Evolutionary conservation across 2,797 vertebrate species (phyloP), one percentile per base, ranked within the genome.

Genomic region (Neosilurus hyrtlii): DNA sequence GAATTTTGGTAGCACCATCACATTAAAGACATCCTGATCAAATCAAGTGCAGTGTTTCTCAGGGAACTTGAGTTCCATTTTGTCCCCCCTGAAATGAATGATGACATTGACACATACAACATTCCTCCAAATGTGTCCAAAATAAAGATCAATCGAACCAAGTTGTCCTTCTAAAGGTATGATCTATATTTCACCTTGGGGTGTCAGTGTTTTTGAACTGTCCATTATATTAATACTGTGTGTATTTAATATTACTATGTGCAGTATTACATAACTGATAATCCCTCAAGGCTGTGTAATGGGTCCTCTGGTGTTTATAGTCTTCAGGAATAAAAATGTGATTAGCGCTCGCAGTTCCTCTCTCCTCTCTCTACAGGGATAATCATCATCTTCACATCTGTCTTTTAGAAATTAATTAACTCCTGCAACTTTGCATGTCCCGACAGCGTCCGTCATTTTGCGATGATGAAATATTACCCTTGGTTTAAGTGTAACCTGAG

Each of bases 381-480:
- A 65, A 78, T 52, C 16, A 22, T 1, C 43, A 22, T 79, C 76
- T 65, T 79, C 3, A 18, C 61, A 79, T 66, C 62, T 66, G 76
- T 43, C 76, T 79, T 79, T 79, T 49, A 49, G 35, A 62, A 65
- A 79, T 65, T 65, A 79, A 79, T 75, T 24, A 63, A 57, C 61
- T 66, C 26, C 62, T 26, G 51, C 20, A 24, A 9, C 62, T 66
- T 65, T 18, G 26, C 72, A 43, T 75, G 71, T 75, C 61, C 71
- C 14, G 9, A 57, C 71, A 57, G 67, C 22, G 9, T 82, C 51
- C 49, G 43, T 82, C 59, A 74, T 56, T 54, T 74, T 54, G 43
- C 12, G 26, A 75, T 66, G 70, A 74, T 63, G 30, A 82, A 82
- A 82, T 56, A 24, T 57, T 63, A 20, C 72, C 30, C 56, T 63